Evolutionary conservation across 2,888 invertebrate genomes (phyloP).

Genomic region (Agrochola circellaris): DNA sequence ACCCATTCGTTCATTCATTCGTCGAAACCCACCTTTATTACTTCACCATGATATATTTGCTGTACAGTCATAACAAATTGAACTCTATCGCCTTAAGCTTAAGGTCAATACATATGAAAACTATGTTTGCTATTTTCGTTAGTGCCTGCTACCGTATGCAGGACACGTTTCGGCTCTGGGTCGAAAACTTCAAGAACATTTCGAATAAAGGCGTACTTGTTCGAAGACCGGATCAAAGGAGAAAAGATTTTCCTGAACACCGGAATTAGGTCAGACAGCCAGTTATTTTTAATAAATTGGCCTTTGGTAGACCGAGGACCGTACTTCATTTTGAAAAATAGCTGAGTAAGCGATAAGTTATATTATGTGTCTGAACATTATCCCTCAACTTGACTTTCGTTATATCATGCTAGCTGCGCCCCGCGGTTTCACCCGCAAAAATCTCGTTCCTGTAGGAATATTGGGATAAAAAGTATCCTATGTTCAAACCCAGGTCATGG

Average conservation of each 20-base stretch:
- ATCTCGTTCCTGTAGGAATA: no score
- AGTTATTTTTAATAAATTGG: slow-evolving; percentile 50
- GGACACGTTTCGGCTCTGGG: slow-evolving; percentile 62
- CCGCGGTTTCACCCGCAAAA: no score
- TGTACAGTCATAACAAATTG: neutral
- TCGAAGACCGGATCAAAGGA: slow-evolving; percentile 52
- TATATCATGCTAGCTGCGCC: neutral
- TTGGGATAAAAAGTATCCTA: no score
- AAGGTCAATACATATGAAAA: slow-evolving; percentile 15
- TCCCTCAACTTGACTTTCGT: neutral
- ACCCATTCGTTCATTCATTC: slow-evolving; percentile 60
- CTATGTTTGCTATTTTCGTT: slow-evolving; percentile 48
- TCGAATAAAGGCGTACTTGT: slow-evolving; percentile 58
- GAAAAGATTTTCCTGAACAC: slow-evolving; percentile 52
- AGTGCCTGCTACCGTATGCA: slow-evolving; percentile 50
- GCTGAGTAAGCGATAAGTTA: neutral
- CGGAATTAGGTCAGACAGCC: slow-evolving; percentile 47
- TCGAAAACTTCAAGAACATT: slow-evolving; percentile 59
- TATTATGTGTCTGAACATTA: neutral
- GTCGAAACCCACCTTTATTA: slow-evolving; percentile 60
- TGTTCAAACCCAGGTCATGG: no score
- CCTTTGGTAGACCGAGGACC: slow-evolving; percentile 10
- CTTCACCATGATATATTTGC: slow-evolving; percentile 24
- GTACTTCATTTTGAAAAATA: slow-evolving; percentile 20
- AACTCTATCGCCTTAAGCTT: slow-evolving; percentile 8